Percentiles rank a stretch among this genome's conserved stretches.
Conservation (phyloP, 2,797 vertebrate species). For the Micromesistius poutassou region DNA sequence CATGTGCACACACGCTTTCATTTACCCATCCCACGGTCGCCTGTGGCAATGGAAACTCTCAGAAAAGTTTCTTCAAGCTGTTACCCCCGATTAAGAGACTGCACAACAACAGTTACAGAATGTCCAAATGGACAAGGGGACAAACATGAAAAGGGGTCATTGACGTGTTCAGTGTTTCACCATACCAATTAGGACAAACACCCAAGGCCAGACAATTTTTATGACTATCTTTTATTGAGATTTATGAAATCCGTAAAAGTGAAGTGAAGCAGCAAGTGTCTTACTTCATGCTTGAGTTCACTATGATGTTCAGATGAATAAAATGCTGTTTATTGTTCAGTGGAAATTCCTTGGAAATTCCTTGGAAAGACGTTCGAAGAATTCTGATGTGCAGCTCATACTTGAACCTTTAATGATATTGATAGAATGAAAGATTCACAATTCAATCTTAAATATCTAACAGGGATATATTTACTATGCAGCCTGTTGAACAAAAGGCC, state of each 20-base stretch:
- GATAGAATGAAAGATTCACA: no score
- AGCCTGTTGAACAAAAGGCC: not conserved
- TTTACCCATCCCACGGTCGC: conserved; percentile 40
- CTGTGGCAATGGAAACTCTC: conserved; percentile 25
- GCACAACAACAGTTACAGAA: conserved; percentile 25
- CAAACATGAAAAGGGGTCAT: no score
- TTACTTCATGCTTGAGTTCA: no score
- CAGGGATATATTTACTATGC: not conserved
- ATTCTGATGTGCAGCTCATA: no score
- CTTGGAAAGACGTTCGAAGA: conserved; percentile 12
- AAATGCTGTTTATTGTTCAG: conserved; percentile 41
- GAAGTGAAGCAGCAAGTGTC: no score
- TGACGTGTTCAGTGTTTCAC: no score
- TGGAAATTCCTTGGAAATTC: conserved; percentile 52
- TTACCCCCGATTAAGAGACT: conserved; percentile 17
- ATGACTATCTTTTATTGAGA: no score
- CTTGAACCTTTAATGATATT: no score
- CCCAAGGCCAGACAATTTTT: no score
- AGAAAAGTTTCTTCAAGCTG: conserved; percentile 13
- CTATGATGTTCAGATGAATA: conserved; percentile 14
- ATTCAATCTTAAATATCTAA: no score
- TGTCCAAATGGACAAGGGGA: not conserved
- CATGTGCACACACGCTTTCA: conserved; percentile 29
- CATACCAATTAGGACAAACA: no score
- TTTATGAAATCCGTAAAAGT: no score